These are phyloP conservation scores for Charanyca ferruginea DNA, from an alignment of 2,888 invertebrate genomes.

Conservation along the genomic window DNA sequence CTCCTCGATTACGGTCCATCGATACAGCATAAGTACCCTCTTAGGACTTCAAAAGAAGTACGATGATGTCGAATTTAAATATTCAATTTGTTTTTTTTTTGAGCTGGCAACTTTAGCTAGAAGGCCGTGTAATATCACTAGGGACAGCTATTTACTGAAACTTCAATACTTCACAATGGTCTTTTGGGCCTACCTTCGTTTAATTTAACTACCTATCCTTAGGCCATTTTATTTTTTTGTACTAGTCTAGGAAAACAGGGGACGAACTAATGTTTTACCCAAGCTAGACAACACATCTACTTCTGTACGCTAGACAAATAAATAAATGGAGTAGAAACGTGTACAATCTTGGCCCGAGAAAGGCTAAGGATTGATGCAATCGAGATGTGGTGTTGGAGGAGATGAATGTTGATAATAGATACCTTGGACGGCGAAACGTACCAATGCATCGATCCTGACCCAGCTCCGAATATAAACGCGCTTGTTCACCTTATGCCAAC, in stretches of 20 bases:
- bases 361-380: too few relatives aligned
- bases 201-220: background rate
- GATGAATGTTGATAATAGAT: too few relatives aligned
- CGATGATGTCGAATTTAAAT: slow-evolving; percentile 39
- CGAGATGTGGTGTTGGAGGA: too few relatives aligned
- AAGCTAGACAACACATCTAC: background rate
- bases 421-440: too few relatives aligned
- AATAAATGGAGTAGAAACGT: too few relatives aligned
- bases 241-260: background rate
- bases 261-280: background rate
- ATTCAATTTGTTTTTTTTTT: slow-evolving; percentile 45
- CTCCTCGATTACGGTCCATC: slow-evolving; percentile 33
- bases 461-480: too few relatives aligned
- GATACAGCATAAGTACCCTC: slow-evolving; percentile 38
- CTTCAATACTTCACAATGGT: background rate
- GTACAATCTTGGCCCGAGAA: too few relatives aligned
- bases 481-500: too few relatives aligned
- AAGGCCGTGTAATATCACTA: background rate
- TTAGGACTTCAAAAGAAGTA: slow-evolving; percentile 14
- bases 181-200: slow-evolving; percentile 6
- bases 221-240: background rate
- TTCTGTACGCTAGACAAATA: too few relatives aligned
- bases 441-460: too few relatives aligned
- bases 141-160: background rate
- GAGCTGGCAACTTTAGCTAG: slow-evolving; percentile 5